Evolutionary conservation across 2,113 vertebrate species (phyloP).

Genomic region (Zosterops lateralis): DNA sequence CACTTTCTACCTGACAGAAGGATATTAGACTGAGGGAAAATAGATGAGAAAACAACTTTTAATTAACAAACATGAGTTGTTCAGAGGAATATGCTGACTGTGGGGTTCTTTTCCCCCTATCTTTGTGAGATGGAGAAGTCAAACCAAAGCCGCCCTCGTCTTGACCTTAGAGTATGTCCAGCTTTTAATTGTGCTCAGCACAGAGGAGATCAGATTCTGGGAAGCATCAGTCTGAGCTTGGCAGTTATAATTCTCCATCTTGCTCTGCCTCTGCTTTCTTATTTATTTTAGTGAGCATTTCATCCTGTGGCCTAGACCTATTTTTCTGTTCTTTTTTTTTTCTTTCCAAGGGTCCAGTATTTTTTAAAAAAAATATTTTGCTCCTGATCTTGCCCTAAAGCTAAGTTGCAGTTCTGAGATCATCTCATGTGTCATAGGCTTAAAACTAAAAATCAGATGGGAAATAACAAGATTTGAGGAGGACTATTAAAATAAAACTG

Average conservation of each 20-base stretch:
- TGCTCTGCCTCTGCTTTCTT: not conserved
- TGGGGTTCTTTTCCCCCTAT: rapidly evolving
- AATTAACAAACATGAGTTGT: conserved; percentile 52
- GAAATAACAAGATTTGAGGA: not conserved
- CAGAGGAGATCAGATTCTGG: not conserved
- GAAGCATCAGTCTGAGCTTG: not conserved
- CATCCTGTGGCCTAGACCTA: not conserved
- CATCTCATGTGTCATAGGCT: not conserved
- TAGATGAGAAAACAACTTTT: conserved; percentile 52
- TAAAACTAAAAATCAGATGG: not conserved
- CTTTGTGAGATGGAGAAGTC: not conserved
- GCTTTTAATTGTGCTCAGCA: not conserved
- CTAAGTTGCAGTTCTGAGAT: not conserved
- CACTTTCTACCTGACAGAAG: conserved; percentile 13
- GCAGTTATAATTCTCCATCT: not conserved
- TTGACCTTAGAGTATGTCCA: not conserved
- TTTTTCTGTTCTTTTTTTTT: not conserved
- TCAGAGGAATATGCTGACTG: not conserved
- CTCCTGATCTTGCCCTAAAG: not conserved
- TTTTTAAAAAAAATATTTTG: not conserved
- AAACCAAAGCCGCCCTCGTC: not conserved
- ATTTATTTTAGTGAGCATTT: not conserved
- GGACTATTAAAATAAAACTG: not conserved
- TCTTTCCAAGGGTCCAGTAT: not conserved
- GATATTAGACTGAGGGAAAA: conserved; percentile 24